Base-by-base conservation (phyloP, 2,888 invertebrate genomes). In the Ditylenchus weischeri region DNA sequence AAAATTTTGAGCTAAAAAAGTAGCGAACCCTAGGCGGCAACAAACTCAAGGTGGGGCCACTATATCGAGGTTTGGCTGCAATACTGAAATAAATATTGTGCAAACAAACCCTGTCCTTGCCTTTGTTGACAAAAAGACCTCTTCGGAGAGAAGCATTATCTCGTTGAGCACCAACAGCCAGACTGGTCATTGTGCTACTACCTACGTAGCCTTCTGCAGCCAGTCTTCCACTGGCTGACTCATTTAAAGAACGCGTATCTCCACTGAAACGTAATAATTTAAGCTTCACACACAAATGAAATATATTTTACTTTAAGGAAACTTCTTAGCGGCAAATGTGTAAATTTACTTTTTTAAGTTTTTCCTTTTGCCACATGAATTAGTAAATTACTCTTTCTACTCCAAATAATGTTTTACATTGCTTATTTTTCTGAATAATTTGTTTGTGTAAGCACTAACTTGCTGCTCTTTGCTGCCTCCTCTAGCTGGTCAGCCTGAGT, bases 71-170 rank as follows among this genome's bases (percentile, higher is more conserved):
- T 29, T 29, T 29, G 29, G 5, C 29, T 29, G 29, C 29, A 29
- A 29, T 29, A 29, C 29, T 29, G 29, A 29, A 29, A 29, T 29
- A 29, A 29, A 29, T 29, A 29, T 29, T 29, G 29, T 29, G 29
- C 5, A 43, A 43, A 43, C 43, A 43, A 10, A 54, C 59, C 62
- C 65, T 62, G 43, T 79, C 80, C 15, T 43, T 43, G 43, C 43
- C 15, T 51, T 75, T 76, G 70, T 76, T 76, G 70, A 78, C 79
- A 73, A 83, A 83, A 13, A 83, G 67, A 8, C 82, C 82, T 59
- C 82, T 65, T 62, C 81, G 63, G 8, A 82, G 67, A 11, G 76
- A 76, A 0, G 78, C 79, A 60, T 79, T 76, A 54, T 77, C 78
- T 47, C 73, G 60, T 35, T 72, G 58, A 23, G 49, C 8, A 35